Evolutionary conservation across 2,113 vertebrate species (phyloP).

Genomic region (Delphinus delphis): DNA sequence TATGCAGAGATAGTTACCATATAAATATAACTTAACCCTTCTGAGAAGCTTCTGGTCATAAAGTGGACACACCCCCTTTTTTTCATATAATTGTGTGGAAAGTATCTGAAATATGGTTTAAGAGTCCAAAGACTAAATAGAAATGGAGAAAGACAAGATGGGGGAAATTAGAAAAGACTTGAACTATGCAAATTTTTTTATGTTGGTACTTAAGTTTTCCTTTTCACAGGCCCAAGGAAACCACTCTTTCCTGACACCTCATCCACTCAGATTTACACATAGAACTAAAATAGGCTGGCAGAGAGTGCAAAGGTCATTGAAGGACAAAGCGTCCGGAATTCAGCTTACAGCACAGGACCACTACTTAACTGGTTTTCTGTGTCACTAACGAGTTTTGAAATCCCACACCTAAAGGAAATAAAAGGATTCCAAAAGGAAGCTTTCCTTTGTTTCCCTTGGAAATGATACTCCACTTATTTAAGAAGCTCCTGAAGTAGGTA

Average conservation of each 20-base stretch:
- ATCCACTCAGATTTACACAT: not conserved
- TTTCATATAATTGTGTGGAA: not conserved
- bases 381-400: not conserved
- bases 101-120: constrained; percentile 26
- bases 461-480: not conserved
- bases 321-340: not conserved
- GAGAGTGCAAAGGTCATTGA: not conserved
- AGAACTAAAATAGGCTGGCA: not conserved
- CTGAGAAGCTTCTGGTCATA: not conserved
- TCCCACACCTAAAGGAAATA: not conserved
- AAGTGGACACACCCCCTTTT: not conserved
- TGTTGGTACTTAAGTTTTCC: not conserved
- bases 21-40: constrained; percentile 33
- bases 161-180: not conserved
- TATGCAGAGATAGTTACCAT: not conserved
- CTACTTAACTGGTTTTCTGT: not conserved
- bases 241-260: not conserved
- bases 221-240: not conserved
- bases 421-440: not conserved
- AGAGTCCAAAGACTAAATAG: constrained; percentile 3
- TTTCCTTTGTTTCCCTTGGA: not conserved
- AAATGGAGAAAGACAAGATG: not conserved
- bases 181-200: not conserved
- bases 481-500: not conserved
- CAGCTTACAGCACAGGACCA: not conserved